These are phyloP conservation scores for Xestia sexstrigata DNA, from an alignment of 2,888 invertebrate genomes.

Conservation along the genomic window DNA sequence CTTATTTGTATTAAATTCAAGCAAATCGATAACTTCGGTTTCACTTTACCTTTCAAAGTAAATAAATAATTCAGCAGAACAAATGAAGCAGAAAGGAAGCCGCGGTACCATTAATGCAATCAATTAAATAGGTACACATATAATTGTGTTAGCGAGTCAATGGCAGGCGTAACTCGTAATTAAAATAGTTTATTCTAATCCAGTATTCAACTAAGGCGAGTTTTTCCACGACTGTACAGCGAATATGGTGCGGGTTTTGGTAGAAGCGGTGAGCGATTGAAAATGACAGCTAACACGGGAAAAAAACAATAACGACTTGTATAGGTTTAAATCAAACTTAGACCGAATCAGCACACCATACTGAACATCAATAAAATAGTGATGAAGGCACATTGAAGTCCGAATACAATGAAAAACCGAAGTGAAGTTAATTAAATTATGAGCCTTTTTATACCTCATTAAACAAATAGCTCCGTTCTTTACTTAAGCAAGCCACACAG, in stretches of 20 bases:
- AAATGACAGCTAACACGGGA: not conserved
- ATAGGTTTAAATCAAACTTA: not conserved
- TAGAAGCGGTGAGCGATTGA: conserved; percentile 65
- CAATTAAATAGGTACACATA: conserved; percentile 77
- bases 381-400: no score
- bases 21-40: conserved; percentile 37
- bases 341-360: not conserved
- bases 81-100: conserved; percentile 73
- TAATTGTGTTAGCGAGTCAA: conserved; percentile 78
- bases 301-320: not conserved
- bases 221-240: conserved; percentile 80
- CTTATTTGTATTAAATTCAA: conserved; percentile 30
- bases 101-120: conserved; percentile 64
- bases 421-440: not conserved
- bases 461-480: not conserved
- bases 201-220: conserved; percentile 77
- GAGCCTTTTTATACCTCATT: conserved; percentile 1
- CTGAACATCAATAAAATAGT: not conserved
- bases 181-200: conserved; percentile 84
- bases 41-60: conserved; percentile 45
- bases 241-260: conserved; percentile 67
- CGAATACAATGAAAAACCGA: not conserved
- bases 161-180: conserved; percentile 80
- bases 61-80: conserved; percentile 71
- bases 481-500: not conserved